A percentile compares a stretch with the other conserved stretches of the same genome.
These are phyloP conservation scores for Pachymerium ferrugineum DNA, from an alignment of 2,888 invertebrate species.

Conservation along the genomic window DNA sequence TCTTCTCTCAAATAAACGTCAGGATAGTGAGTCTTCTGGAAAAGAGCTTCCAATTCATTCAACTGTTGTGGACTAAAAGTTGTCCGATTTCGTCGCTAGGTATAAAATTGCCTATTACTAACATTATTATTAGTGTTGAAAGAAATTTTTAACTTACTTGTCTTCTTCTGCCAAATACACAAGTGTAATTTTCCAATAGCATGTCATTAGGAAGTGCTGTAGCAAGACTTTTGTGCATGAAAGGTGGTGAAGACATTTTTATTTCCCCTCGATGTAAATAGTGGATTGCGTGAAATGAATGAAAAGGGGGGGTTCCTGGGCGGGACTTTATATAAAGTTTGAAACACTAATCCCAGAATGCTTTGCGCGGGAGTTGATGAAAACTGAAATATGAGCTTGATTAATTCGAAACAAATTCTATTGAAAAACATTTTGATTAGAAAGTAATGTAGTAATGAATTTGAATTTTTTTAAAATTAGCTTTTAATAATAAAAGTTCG, in stretches of 20 bases:
- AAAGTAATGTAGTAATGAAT: no score
- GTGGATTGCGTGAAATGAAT: not conserved
- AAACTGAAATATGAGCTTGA: not conserved
- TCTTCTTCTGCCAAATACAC: slow-evolving; percentile 78
- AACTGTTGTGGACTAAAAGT: slow-evolving; percentile 92
- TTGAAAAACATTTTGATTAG: no score
- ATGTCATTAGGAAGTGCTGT: slow-evolving; percentile 62
- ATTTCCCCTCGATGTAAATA: not conserved
- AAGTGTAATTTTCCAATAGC: slow-evolving; percentile 71
- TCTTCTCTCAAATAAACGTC: slow-evolving; percentile 84
- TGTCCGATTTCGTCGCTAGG: slow-evolving; percentile 79
- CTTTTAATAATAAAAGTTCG: no score
- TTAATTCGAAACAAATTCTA: not conserved
- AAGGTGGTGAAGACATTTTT: not conserved
- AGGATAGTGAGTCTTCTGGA: slow-evolving; percentile 91
- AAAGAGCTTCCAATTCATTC: slow-evolving; percentile 81
- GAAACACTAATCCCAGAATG: not conserved
- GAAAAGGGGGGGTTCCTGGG: not conserved
- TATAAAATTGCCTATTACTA: no score
- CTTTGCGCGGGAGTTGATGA: not conserved
- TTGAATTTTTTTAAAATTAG: no score
- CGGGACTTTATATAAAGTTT: not conserved
- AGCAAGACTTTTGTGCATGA: not conserved
- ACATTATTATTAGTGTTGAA: no score
- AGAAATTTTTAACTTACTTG: slow-evolving; percentile 50